Percentiles rank a stretch among this genome's conserved stretches.
Evolutionary conservation across 1,140 invertebrate genomes (phyloP).

Genomic region (Mercenaria mercenaria): DNA sequence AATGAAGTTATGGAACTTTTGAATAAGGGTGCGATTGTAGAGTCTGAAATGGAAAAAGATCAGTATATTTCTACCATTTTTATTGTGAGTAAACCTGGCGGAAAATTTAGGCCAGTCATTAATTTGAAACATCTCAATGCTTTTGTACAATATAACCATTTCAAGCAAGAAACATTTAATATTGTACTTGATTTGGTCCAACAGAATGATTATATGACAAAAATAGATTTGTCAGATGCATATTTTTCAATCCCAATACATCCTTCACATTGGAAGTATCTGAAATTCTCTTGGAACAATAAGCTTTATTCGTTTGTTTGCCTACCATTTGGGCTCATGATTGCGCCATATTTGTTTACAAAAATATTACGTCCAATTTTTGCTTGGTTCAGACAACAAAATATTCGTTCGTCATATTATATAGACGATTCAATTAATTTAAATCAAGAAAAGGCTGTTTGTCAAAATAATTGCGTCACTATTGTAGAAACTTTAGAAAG

Average conservation of each 20-base stretch:
- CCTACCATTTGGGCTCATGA: background rate
- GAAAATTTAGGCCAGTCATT: constrained; percentile 32
- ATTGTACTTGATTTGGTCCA: constrained; percentile 44
- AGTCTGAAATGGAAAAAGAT: background rate
- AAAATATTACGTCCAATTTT: constrained; percentile 54
- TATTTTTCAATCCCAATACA: constrained; percentile 36
- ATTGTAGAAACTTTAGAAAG: constrained; percentile 12
- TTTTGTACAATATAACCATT: constrained; percentile 38
- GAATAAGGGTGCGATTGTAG: constrained; percentile 33
- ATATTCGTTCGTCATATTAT: constrained; percentile 55
- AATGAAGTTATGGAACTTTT: constrained; percentile 29
- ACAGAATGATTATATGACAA: constrained; percentile 39
- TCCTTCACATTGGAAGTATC: background rate
- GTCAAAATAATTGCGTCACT: background rate
- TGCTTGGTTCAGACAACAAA: constrained; percentile 46
- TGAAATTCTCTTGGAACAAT: constrained; percentile 34
- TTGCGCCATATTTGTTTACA: constrained; percentile 51
- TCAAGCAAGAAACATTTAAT: constrained; percentile 45
- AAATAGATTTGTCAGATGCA: constrained; percentile 40
- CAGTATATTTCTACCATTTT: constrained; percentile 41
- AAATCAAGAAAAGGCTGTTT: constrained; percentile 9
- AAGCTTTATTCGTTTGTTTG: constrained; percentile 21
- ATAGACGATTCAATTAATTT: constrained; percentile 63
- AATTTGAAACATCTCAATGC: constrained; percentile 19
- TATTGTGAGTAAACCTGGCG: constrained; percentile 17